Percentiles rank a stretch among this genome's conserved stretches.
Conservation (phyloP, 2,888 invertebrate genomes). For the Mellilla xanthometata region DNA sequence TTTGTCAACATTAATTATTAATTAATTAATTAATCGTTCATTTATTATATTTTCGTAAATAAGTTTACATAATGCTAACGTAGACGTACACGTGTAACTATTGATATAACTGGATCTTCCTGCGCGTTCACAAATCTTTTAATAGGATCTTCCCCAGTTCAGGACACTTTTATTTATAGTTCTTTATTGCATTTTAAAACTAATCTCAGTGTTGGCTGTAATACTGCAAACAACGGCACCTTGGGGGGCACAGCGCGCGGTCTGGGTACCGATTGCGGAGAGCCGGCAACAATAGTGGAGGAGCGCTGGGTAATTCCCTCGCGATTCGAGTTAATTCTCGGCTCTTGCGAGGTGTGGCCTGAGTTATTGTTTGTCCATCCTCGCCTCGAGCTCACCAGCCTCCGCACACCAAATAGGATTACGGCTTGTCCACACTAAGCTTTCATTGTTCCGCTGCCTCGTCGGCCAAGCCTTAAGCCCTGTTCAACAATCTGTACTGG, state of each 20-base stretch:
- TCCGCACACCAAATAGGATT: constrained; percentile 54
- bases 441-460: constrained; percentile 48
- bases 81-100: too few relatives aligned
- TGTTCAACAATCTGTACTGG: constrained; percentile 41
- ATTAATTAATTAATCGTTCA: too few relatives aligned
- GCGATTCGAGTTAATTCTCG: constrained; percentile 37
- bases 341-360: constrained; percentile 40
- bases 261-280: constrained; percentile 29
- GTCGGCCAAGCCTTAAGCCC: constrained; percentile 37
- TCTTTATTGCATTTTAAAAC: constrained; percentile 3
- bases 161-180: too few relatives aligned
- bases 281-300: constrained; percentile 23
- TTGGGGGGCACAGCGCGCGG: constrained; percentile 20
- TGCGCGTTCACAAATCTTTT: too few relatives aligned
- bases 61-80: too few relatives aligned
- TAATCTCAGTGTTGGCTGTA: constrained; percentile 22
- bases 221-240: constrained; percentile 22
- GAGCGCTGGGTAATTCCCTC: constrained; percentile 28
- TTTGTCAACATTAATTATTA: too few relatives aligned
- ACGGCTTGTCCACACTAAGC: constrained; percentile 48
- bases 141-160: too few relatives aligned
- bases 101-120: too few relatives aligned
- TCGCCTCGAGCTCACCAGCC: constrained; percentile 26
- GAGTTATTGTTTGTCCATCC: constrained; percentile 51
- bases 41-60: too few relatives aligned